Percentiles rank a stretch among this genome's conserved stretches.
Conservation (phyloP, 2,113 vertebrate species). For the Gymnocephalus cernua region DNA sequence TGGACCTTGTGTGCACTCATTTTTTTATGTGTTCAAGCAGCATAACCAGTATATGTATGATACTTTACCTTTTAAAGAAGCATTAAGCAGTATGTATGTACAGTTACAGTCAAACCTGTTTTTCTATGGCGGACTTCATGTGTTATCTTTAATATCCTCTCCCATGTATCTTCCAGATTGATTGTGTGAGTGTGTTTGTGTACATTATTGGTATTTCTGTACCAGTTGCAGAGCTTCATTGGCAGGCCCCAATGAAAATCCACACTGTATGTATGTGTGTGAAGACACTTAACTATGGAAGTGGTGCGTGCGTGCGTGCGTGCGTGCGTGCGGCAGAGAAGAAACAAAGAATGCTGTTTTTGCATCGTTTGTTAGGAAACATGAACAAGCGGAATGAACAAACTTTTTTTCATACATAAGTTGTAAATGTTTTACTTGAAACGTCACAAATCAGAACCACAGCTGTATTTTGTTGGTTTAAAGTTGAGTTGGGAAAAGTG, state of each 20-base stretch:
- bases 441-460: slow-evolving; percentile 74
- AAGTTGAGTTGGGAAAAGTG: slow-evolving; percentile 49
- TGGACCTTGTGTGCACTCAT: not conserved
- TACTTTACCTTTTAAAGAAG: slow-evolving; percentile 40
- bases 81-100: slow-evolving; percentile 51
- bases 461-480: slow-evolving; percentile 66
- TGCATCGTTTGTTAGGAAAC: slow-evolving; percentile 68
- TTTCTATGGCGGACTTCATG: slow-evolving; percentile 29
- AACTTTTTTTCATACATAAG: slow-evolving; percentile 65
- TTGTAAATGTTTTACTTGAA: slow-evolving; percentile 84
- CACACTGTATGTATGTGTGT: slow-evolving; percentile 70
- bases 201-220: slow-evolving; percentile 76
- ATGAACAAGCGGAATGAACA: slow-evolving; percentile 15
- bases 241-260: slow-evolving; percentile 87
- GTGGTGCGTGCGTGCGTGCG: too few relatives aligned
- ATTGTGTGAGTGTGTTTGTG: slow-evolving; percentile 10
- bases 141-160: slow-evolving; percentile 27
- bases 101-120: slow-evolving; percentile 42
- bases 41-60: slow-evolving; percentile 44
- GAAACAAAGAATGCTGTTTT: slow-evolving; percentile 58
- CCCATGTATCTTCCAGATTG: slow-evolving; percentile 14
- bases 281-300: slow-evolving; percentile 27
- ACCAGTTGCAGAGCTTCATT: slow-evolving; percentile 85
- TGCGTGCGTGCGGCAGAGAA: too few relatives aligned
- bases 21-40: slow-evolving; percentile 11